Conservation (phyloP, 1,140 invertebrate genomes). For the Olivierus martensii region DNA sequence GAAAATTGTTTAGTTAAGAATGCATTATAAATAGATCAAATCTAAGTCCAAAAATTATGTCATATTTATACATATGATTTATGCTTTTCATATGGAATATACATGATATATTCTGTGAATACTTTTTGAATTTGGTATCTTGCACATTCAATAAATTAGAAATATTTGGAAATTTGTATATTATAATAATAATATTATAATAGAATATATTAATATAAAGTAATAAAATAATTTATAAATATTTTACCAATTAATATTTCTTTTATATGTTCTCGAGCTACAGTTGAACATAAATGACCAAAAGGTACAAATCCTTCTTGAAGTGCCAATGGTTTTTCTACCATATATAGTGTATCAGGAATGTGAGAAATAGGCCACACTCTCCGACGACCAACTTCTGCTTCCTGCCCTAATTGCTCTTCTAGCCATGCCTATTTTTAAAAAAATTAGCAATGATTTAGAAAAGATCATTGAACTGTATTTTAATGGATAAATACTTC, state of each 20-base stretch:
- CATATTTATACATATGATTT: too few relatives aligned
- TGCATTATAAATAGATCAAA: too few relatives aligned
- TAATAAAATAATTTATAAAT: neutral
- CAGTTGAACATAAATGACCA: constrained; percentile 10
- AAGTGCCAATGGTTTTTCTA: constrained; percentile 40
- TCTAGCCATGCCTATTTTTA: constrained; percentile 53
- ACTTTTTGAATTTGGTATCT: too few relatives aligned
- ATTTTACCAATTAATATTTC: neutral
- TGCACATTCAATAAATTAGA: too few relatives aligned
- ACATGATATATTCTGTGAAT: too few relatives aligned
- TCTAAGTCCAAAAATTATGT: too few relatives aligned
- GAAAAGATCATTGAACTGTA: neutral
- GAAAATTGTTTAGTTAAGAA: too few relatives aligned
- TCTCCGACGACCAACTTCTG: constrained; percentile 43
- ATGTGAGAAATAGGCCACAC: constrained; percentile 40
- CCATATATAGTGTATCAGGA: constrained; percentile 90
- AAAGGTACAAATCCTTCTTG: constrained; percentile 11
- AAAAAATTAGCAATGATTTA: constrained; percentile 9
- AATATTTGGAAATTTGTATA: too few relatives aligned
- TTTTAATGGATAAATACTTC: neutral
- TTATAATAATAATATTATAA: too few relatives aligned
- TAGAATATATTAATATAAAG: too few relatives aligned
- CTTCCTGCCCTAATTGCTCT: constrained; percentile 51
- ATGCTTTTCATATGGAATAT: too few relatives aligned
- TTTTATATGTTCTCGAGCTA: constrained; percentile 10